A percentile compares a stretch with the other conserved stretches of the same genome.
Evolutionary conservation across 2,888 invertebrate species (phyloP).

Genomic region (Autographa gamma): DNA sequence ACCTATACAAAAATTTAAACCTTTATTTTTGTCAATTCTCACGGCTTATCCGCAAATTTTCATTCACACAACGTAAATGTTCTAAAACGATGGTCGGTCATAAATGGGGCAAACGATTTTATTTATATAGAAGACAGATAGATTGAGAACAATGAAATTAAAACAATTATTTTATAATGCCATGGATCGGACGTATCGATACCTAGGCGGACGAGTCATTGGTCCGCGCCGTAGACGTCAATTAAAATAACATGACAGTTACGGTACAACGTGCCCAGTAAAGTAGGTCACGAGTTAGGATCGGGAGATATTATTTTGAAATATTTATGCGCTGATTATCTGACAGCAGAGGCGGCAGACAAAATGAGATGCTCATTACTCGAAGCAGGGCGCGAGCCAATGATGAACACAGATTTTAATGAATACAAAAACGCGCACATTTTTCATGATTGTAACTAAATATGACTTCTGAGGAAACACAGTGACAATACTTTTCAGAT

Average conservation of each 20-base stretch:
- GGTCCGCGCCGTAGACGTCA: conserved; percentile 42
- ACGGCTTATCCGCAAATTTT: no score
- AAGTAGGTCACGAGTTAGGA: conserved; percentile 58
- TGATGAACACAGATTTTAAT: neutral
- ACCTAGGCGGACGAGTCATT: conserved; percentile 18
- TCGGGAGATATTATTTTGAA: conserved; percentile 38
- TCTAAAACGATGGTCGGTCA: no score
- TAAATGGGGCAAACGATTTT: no score
- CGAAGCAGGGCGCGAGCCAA: conserved; percentile 11
- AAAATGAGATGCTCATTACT: conserved; percentile 36
- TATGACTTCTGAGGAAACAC: neutral
- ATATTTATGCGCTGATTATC: conserved; percentile 43
- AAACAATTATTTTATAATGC: conserved; percentile 21
- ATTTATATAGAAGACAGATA: no score
- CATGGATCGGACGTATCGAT: conserved; percentile 27
- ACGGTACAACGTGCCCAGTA: conserved; percentile 41
- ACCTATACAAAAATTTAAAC: no score
- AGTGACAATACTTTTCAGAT: neutral
- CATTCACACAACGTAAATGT: no score
- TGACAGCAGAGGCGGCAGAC: conserved; percentile 24
- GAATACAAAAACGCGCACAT: conserved; percentile 11
- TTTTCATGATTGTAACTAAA: neutral
- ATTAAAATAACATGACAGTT: conserved; percentile 54
- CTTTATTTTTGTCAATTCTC: no score
- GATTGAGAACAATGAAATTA: neutral